Conservation (phyloP, 1,140 invertebrate genomes). For the Papilio polyxenes region DNA sequence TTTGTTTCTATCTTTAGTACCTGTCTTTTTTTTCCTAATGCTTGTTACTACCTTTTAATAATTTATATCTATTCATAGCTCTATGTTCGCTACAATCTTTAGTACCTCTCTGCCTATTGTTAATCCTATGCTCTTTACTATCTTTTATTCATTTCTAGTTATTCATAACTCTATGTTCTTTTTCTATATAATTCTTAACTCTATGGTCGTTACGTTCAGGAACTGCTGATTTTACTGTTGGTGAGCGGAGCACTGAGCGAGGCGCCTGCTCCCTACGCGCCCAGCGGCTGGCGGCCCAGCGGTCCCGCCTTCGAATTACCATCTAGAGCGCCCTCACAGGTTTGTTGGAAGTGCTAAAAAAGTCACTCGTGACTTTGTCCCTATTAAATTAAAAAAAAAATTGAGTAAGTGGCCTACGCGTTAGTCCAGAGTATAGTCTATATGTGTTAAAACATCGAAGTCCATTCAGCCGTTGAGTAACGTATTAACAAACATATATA, state of each 20-base stretch:
- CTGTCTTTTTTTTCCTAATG: background rate
- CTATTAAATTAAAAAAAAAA: no score
- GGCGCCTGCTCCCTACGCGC: constrained; percentile 74
- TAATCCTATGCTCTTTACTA: background rate
- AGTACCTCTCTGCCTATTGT: no score
- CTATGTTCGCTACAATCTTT: background rate
- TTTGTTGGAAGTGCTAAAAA: background rate
- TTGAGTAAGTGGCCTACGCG: no score
- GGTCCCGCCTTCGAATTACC: constrained; percentile 82
- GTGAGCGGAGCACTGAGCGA: constrained; percentile 53
- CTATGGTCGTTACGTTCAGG: constrained; percentile 45
- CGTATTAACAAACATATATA: no score
- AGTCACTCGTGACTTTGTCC: no score
- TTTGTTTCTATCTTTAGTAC: no score
- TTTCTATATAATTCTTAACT: background rate
- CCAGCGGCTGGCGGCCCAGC: constrained; percentile 81
- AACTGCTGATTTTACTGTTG: constrained; percentile 58
- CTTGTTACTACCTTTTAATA: background rate
- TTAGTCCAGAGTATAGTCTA: no score
- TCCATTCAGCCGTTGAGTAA: no score
- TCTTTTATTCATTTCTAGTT: background rate
- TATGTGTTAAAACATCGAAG: no score
- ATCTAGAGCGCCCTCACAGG: constrained; percentile 61
- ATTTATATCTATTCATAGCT: background rate
- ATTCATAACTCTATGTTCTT: background rate